phyloP scores from a whole-genome alignment of 1,140 invertebrate genomes.

The Formica exsecta region DNA sequence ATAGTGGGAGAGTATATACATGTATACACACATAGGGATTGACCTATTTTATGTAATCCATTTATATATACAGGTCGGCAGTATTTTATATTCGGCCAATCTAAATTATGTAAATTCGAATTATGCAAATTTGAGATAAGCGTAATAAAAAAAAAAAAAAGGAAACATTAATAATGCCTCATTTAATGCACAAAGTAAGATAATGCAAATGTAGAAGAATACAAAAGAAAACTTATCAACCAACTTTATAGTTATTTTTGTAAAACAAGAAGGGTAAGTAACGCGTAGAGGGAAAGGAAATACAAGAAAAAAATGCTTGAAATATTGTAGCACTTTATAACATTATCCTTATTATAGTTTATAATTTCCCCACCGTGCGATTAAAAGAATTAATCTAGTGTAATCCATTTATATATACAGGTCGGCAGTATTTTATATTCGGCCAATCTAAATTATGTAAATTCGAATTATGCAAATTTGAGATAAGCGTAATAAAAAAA shows the following conservation, averaged over 20 bases:
- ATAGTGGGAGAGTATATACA: not conserved
- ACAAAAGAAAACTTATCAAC: not conserved
- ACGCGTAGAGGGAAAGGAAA: not conserved
- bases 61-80: too few relatives aligned
- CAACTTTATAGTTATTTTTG: not conserved
- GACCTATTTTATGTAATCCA: not conserved
- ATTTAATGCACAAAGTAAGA: not conserved
- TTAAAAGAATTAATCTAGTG: not conserved
- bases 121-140: slow-evolving; percentile 20
- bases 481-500: not conserved
- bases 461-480: slow-evolving; percentile 24
- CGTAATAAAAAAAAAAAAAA: not conserved
- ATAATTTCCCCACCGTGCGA: not conserved
- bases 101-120: slow-evolving; percentile 26
- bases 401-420: not conserved
- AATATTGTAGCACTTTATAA: slow-evolving; percentile 2
- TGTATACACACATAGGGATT: not conserved
- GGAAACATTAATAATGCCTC: not conserved
- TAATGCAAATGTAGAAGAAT: not conserved
- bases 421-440: slow-evolving; percentile 1
- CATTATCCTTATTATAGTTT: not conserved
- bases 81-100: slow-evolving; percentile 22
- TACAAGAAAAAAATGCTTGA: not conserved
- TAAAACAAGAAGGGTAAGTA: not conserved
- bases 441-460: slow-evolving; percentile 27